Evolutionary conservation across 2,888 invertebrate genomes (phyloP), one percentile per base, ranked within the genome.

Genomic region (Callosobruchus maculatus): DNA sequence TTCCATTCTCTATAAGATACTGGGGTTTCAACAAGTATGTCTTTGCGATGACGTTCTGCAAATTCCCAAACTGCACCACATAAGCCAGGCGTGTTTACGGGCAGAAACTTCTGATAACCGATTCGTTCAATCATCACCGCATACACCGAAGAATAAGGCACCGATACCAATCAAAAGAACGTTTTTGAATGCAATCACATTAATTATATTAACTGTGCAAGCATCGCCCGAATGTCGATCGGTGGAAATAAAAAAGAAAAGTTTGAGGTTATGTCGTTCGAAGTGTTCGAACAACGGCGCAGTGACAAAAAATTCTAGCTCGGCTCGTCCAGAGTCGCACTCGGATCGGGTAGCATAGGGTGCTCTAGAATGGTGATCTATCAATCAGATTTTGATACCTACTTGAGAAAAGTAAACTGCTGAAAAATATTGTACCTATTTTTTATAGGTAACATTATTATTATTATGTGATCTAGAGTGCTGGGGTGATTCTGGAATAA

Each of bases 221-320:
- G 74, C 71, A 78, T 70, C 69, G 74, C 73, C 74, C 67, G 67
- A 75, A 72, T 68, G 71, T 70, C 72, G 72, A 72, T 30, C 70
- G 21, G 73, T 68, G 71, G 70, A 68, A 68, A 76, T 74, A 68
- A 74, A 72, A 71, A 31, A 74, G 74, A 76, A 76, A 74, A 71
- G 68, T 70, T 74, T 74, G 75, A 78, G 78, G 78, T 78, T 78
- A 78, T 75, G 76, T 75, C 74, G 68, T 31, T 1, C 49, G 49
- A 49, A 49, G 74, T 74, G 68, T 31, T 1, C 49, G 49, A 49
- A 49, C 70, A 49, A 7, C 49, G 49, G 49, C 49, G 49, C 49
- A 49, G 49, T 18, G 49, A 13, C 13, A 49, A 49, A 49, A 49
- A 49, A 49, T 49, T 26, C 26, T 18, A 1, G 9, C 18, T 49